A percentile compares a stretch with the other conserved stretches of the same genome.
Conservation (phyloP, 2,113 vertebrate species). For the Lycaon pictus region DNA sequence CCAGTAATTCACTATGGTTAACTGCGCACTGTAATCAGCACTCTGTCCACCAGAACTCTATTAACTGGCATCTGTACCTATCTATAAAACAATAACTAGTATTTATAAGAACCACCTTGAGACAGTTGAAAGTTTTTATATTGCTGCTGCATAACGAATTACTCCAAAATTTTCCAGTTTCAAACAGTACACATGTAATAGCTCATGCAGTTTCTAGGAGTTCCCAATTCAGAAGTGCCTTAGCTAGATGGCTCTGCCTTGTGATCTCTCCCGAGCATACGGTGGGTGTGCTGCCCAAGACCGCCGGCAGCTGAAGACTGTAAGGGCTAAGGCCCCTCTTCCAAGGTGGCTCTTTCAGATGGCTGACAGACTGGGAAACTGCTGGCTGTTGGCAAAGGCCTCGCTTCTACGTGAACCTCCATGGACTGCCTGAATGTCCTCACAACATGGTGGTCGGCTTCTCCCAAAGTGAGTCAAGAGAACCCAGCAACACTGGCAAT, state of each 20-base stretch:
- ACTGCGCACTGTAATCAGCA: slow-evolving; percentile 15
- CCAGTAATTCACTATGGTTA: neutral
- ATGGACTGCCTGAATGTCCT: neutral
- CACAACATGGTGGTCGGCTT: neutral
- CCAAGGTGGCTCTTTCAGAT: neutral
- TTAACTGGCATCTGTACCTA: neutral
- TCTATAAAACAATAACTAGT: slow-evolving; percentile 30
- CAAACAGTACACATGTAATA: neutral
- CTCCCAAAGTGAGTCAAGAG: neutral
- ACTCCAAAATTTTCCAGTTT: slow-evolving; percentile 26
- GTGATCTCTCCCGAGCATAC: neutral
- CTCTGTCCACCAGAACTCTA: slow-evolving; percentile 31
- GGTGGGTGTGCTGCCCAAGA: neutral
- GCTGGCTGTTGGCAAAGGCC: neutral
- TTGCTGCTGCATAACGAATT: slow-evolving; percentile 16
- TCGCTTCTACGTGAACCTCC: neutral
- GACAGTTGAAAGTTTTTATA: neutral
- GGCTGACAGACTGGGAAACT: neutral
- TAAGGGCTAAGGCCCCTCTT: neutral
- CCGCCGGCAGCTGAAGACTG: neutral
- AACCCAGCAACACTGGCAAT: neutral
- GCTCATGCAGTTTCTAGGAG: neutral
- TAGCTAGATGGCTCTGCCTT: neutral
- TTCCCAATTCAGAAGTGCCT: neutral
- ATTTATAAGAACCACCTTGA: neutral